These are phyloP conservation scores for Entomobrya multifasciata DNA, from an alignment of 2,888 invertebrate species.

Conservation along the genomic window DNA sequence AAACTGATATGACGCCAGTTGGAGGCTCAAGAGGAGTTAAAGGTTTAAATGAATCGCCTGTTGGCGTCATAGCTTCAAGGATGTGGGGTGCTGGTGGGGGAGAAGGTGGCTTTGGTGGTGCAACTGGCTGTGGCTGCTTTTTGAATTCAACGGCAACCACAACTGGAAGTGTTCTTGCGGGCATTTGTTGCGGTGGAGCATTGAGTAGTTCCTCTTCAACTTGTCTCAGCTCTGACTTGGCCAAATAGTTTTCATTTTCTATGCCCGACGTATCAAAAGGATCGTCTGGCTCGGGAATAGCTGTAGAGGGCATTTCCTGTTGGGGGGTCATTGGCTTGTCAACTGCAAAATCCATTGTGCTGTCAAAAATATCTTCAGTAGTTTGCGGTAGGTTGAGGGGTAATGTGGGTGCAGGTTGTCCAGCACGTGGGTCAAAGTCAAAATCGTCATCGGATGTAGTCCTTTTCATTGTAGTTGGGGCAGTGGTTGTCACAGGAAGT, in stretches of 20 bases:
- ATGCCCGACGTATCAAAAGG: conserved; percentile 85
- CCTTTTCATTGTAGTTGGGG: not conserved
- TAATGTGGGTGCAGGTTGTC: conserved; percentile 57
- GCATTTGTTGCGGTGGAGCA: conserved; percentile 86
- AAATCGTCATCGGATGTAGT: conserved; percentile 80
- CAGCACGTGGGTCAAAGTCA: conserved; percentile 91
- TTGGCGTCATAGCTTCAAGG: conserved; percentile 57
- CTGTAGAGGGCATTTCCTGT: conserved; percentile 79
- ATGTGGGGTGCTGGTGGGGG: conserved; percentile 50
- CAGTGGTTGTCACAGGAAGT: not conserved
- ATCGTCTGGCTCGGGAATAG: conserved; percentile 84
- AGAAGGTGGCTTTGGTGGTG: conserved; percentile 35
- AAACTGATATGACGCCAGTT: conserved; percentile 63
- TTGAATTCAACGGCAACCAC: conserved; percentile 44
- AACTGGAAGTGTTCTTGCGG: conserved; percentile 83
- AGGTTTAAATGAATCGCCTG: conserved; percentile 52
- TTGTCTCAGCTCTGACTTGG: conserved; percentile 84
- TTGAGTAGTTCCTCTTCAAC: conserved; percentile 83
- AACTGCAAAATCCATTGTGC: conserved; percentile 51
- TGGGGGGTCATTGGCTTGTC: conserved; percentile 77
- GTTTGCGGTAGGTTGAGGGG: conserved; percentile 27
- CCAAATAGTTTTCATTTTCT: conserved; percentile 66
- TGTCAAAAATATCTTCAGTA: conserved; percentile 72
- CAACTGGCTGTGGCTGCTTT: conserved; percentile 32
- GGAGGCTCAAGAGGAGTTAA: conserved; percentile 60